Conservation (phyloP, 2,113 vertebrate genomes). For the Andinoacara biseriatus region DNA sequence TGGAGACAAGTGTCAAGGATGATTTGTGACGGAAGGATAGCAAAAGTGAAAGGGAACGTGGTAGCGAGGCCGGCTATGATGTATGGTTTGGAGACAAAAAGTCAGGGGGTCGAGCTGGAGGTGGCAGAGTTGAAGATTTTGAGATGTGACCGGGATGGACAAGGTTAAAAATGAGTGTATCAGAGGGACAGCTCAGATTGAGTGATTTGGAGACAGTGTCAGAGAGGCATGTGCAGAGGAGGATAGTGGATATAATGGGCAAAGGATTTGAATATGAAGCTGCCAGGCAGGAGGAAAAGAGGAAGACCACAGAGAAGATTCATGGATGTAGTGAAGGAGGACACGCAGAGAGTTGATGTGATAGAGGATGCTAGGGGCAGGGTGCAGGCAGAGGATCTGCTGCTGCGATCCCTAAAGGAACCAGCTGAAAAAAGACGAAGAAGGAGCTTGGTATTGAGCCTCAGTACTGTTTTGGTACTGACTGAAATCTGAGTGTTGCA, state of each 20-base stretch:
- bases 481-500: background rate
- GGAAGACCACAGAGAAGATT: background rate
- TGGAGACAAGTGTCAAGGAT: background rate
- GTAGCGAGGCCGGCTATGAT: background rate
- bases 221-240: background rate
- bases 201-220: background rate
- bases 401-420: background rate
- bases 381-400: background rate
- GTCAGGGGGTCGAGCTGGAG: background rate
- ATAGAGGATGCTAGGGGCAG: background rate
- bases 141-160: background rate
- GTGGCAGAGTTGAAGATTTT: background rate
- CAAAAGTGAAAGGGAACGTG: background rate
- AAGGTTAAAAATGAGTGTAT: slow-evolving; percentile 3
- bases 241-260: background rate
- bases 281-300: background rate
- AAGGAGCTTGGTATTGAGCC: background rate
- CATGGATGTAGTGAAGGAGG: background rate
- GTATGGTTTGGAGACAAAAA: background rate
- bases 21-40: background rate
- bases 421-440: background rate
- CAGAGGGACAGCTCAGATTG: background rate
- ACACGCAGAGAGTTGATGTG: background rate
- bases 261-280: background rate
- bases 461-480: background rate